These are phyloP conservation scores for Alligator mississippiensis DNA, from an alignment of 2,113 vertebrate genomes.

Conservation along the genomic window DNA sequence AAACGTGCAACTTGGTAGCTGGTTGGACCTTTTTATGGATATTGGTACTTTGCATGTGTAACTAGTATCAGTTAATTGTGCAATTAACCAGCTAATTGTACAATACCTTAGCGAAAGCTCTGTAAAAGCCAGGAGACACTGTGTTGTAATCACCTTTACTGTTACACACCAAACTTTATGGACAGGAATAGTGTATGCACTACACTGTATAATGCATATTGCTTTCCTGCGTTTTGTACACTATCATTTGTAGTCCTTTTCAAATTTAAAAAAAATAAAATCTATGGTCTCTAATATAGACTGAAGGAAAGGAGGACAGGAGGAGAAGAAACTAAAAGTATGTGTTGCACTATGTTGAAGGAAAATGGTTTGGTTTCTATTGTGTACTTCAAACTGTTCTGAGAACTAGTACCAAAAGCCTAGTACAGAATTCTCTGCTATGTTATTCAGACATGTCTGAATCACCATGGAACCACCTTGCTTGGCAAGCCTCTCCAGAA, in stretches of 20 bases:
- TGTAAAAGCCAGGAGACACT: not conserved
- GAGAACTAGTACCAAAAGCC: not conserved
- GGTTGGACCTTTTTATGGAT: no score
- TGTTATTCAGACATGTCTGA: slow-evolving; percentile 12
- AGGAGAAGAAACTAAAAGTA: not conserved
- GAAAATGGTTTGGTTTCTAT: not conserved
- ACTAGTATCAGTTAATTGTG: no score
- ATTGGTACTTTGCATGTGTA: no score
- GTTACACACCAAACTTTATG: not conserved
- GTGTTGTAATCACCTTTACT: not conserved
- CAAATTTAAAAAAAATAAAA: not conserved
- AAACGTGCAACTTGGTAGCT: no score
- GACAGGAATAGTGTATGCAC: not conserved
- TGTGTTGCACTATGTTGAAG: not conserved
- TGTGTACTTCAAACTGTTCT: not conserved
- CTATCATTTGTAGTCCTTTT: not conserved
- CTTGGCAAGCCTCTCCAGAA: not conserved
- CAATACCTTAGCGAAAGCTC: not conserved
- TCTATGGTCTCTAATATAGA: not conserved
- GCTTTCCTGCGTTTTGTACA: not conserved
- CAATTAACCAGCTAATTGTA: no score
- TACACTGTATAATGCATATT: not conserved
- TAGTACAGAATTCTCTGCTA: not conserved
- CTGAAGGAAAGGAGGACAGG: not conserved
- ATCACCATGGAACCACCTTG: not conserved